These are phyloP conservation scores for Eucera pruinosa DNA, from an alignment of 2,888 invertebrate species.

Conservation along the genomic window DNA sequence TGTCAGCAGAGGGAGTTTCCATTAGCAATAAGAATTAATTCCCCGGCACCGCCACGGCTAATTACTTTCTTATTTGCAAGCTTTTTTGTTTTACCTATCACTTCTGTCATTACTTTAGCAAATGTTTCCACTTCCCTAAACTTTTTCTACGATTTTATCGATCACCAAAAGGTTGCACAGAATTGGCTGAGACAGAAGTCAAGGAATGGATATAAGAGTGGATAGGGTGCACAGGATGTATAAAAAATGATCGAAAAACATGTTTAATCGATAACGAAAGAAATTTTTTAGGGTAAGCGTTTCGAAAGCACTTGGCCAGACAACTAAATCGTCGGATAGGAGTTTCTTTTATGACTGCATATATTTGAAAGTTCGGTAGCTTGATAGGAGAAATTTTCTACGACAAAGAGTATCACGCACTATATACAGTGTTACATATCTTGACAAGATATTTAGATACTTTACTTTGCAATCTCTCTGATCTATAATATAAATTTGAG, in stretches of 20 bases:
- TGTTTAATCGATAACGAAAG: neutral
- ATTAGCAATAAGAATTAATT: slow-evolving; percentile 55
- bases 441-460: neutral
- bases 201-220: no score
- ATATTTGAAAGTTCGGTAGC: neutral
- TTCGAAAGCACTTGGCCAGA: neutral
- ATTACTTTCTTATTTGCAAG: slow-evolving; percentile 49
- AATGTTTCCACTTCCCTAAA: slow-evolving; percentile 34
- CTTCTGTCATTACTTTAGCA: slow-evolving; percentile 27
- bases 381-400: slow-evolving; percentile 9
- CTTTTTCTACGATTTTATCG: slow-evolving; percentile 34
- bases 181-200: no score
- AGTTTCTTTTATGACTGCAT: neutral
- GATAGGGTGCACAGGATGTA: neutral
- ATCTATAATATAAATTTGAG: no score
- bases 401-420: neutral
- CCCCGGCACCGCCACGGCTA: slow-evolving; percentile 25
- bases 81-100: slow-evolving; percentile 34
- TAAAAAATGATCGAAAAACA: no score
- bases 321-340: slow-evolving; percentile 4
- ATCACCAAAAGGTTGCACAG: neutral
- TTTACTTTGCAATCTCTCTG: neutral
- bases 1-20: slow-evolving; percentile 43
- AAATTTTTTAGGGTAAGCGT: neutral
- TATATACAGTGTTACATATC: neutral